Evolutionary conservation across 2,113 vertebrate genomes (phyloP).

Genomic region (Notothenia coriiceps): DNA sequence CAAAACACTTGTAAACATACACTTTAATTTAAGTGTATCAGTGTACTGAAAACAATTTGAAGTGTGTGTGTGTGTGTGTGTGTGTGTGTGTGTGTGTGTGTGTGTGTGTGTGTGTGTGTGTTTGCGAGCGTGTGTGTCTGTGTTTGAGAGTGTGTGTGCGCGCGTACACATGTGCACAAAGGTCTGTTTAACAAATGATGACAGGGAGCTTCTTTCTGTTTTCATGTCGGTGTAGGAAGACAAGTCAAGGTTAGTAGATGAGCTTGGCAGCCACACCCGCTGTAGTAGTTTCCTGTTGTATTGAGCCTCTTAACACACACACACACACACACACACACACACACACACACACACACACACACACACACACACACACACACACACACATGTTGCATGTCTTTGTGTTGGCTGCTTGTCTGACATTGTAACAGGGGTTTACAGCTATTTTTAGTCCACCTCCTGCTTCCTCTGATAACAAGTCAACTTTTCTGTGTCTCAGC

Average conservation of each 20-base stretch:
- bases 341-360: background rate
- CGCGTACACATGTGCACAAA: background rate
- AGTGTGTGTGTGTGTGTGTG: no score
- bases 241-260: conserved; percentile 46
- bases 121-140: background rate
- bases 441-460: conserved; percentile 31
- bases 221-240: conserved; percentile 16
- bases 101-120: background rate
- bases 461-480: conserved; percentile 36
- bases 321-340: background rate
- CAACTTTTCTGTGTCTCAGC: background rate
- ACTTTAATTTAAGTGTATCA: no score
- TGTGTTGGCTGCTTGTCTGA: conserved; percentile 3
- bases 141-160: background rate
- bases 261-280: conserved; percentile 4
- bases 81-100: background rate
- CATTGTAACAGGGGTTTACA: background rate
- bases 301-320: background rate
- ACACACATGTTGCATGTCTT: background rate
- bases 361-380: background rate
- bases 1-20: background rate
- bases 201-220: conserved; percentile 38
- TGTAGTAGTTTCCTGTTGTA: conserved; percentile 24
- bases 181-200: conserved; percentile 26
- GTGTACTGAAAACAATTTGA: no score